Evolutionary conservation across 2,113 vertebrate genomes (phyloP), one percentile per base, ranked within the genome.

Genomic region (Tursiops truncatus): DNA sequence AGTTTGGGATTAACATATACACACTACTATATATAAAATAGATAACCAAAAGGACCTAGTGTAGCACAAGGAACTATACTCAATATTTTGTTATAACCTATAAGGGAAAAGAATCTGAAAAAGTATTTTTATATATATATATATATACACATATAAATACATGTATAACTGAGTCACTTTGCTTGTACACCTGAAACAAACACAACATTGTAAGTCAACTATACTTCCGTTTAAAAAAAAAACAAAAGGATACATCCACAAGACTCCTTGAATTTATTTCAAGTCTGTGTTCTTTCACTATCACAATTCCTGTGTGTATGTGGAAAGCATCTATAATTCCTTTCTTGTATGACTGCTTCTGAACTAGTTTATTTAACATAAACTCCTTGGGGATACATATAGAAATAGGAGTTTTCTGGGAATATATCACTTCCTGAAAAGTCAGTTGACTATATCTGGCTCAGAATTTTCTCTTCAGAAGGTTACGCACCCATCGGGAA

Each of bases 381-480:
- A 83, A 71, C 14, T 91, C 47, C 79, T 77, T 67, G 38, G 13
- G 10, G 38, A 14, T 26, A 73, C 20, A 92, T 26, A 85, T 50
- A 76, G 53, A 94, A 91, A 63, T n/a, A 65, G 41, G 56, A 68
- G 8, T 95, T 73, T 87, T 80, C 41, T 81, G 63, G 63, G 71
- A 97, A 81, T 20, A 38, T 41, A 63, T 21, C 47, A 88, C 47
- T 95, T 94, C 20, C 18, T 76, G 36, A 91, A 89, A 92, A 70
- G 5, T 21, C 36, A 95, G 44, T 0, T 94, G 25, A 89, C 67
- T 94, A 38, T 11, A 36, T 20, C 1, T 5, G 44, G 67, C 44
- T 60, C 76, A 15, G 33, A 90, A 47, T 83, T 76, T 87, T 76
- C 41, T 87, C 10, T 91, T 80, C 5, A 68, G 11, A 71, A 79